These are phyloP conservation scores for Gymnobelideus leadbeateri DNA, from an alignment of 2,113 vertebrate species.

Conservation along the genomic window DNA sequence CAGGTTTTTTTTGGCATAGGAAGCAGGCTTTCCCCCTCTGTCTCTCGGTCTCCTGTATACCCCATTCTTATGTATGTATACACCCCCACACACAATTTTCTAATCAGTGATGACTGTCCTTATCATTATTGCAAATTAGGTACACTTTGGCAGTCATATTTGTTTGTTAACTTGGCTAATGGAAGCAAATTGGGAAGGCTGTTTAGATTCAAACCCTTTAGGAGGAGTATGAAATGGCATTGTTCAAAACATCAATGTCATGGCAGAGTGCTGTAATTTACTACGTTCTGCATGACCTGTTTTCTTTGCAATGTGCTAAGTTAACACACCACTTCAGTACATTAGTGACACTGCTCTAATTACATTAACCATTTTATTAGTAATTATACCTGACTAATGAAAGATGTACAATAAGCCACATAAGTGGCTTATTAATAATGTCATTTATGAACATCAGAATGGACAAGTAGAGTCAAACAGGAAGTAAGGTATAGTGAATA, in stretches of 20 bases:
- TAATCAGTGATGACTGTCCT: conserved; percentile 36
- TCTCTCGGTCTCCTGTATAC: neutral
- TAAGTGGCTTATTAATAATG: conserved; percentile 66
- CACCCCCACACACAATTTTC: conserved; percentile 15
- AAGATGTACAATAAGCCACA: conserved; percentile 50
- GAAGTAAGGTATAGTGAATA: neutral
- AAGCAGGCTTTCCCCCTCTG: neutral
- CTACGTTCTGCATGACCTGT: conserved; percentile 67
- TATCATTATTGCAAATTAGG: conserved; percentile 39
- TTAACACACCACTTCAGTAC: conserved; percentile 73
- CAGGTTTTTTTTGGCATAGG: neutral
- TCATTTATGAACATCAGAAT: conserved; percentile 75
- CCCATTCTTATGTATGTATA: neutral
- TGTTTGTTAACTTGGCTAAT: conserved; percentile 22
- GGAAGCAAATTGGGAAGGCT: conserved; percentile 31
- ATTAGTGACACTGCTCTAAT: conserved; percentile 76
- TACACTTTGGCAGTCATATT: neutral
- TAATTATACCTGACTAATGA: conserved; percentile 63
- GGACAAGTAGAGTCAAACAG: conserved; percentile 6
- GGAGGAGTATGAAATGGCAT: conserved; percentile 53
- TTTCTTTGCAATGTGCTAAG: conserved; percentile 55
- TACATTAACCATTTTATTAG: conserved; percentile 75
- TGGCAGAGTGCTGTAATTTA: conserved; percentile 62
- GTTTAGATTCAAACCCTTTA: conserved; percentile 55
- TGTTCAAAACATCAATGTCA: conserved; percentile 73